These are phyloP conservation scores for Coptodon bakossiorum DNA, from an alignment of 2,113 vertebrate genomes.

Conservation along the genomic window DNA sequence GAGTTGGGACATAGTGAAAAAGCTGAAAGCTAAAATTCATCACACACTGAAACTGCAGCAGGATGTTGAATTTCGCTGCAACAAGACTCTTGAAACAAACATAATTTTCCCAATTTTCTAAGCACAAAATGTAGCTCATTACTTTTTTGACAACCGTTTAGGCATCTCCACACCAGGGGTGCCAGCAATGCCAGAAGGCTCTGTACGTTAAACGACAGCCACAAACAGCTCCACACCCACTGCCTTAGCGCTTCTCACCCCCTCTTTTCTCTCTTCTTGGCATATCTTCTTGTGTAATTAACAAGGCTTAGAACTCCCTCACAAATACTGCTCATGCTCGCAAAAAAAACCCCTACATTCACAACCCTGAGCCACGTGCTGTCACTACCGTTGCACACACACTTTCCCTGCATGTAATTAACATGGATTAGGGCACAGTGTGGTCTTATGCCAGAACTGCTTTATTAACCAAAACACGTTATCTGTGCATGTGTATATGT, in stretches of 20 bases:
- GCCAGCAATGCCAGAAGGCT: slow-evolving; percentile 20
- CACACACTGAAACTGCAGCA: not conserved
- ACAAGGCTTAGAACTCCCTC: slow-evolving; percentile 55
- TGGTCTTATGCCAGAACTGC: slow-evolving; percentile 25
- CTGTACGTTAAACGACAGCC: slow-evolving; percentile 18
- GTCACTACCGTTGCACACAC: slow-evolving; percentile 10
- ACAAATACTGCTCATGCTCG: slow-evolving; percentile 37
- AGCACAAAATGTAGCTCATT: not conserved
- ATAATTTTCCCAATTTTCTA: not conserved
- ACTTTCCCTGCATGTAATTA: slow-evolving; percentile 51
- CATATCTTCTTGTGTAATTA: slow-evolving; percentile 57
- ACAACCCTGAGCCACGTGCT: not conserved
- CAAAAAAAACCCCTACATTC: not conserved
- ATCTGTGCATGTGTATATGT: not conserved
- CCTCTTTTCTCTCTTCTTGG: slow-evolving; percentile 29
- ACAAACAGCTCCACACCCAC: slow-evolving; percentile 38
- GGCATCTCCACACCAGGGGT: not conserved
- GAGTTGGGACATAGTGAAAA: not conserved
- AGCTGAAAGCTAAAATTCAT: not conserved
- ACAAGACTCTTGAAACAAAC: not conserved
- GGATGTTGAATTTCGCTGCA: not conserved
- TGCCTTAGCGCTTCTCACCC: slow-evolving; percentile 30
- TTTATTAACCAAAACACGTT: slow-evolving; percentile 24
- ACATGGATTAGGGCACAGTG: slow-evolving; percentile 44
- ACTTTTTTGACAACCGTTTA: slow-evolving; percentile 19